Evolutionary conservation across 2,797 vertebrate species (phyloP).

Genomic region (Pygocentrus nattereri): DNA sequence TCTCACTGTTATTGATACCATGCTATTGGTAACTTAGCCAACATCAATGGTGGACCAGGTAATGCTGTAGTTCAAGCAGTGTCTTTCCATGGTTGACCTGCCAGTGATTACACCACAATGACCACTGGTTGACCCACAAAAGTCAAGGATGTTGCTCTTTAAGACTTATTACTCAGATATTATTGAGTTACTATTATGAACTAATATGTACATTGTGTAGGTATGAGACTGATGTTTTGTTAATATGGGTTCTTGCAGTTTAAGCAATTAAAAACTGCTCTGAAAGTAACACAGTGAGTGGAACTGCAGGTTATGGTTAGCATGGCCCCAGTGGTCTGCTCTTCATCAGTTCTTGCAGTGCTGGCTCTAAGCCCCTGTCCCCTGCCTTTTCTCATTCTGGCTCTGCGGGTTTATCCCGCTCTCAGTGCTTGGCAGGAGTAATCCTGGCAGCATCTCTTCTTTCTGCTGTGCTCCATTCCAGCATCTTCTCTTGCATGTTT

Average conservation of each 20-base stretch:
- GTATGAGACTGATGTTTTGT: background rate
- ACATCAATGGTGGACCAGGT: background rate
- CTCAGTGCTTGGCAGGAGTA: constrained; percentile 66
- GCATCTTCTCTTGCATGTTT: constrained; percentile 10
- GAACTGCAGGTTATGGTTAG: constrained; percentile 43
- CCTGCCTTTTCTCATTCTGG: constrained; percentile 55
- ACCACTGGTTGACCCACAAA: background rate
- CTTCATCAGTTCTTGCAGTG: constrained; percentile 59
- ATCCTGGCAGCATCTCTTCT: constrained; percentile 62
- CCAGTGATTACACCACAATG: background rate
- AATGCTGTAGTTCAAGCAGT: background rate
- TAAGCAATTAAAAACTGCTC: background rate
- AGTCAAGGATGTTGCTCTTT: background rate
- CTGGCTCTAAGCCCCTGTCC: constrained; percentile 45
- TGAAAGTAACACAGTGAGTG: background rate
- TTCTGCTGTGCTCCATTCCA: constrained; percentile 45
- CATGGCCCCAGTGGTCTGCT: constrained; percentile 56
- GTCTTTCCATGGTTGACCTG: background rate
- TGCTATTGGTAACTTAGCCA: background rate
- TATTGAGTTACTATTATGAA: background rate
- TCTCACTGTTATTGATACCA: background rate
- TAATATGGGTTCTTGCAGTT: background rate
- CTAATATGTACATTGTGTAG: background rate
- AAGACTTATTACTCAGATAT: background rate
- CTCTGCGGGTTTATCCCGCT: constrained; percentile 60